Percentiles rank a stretch among this genome's conserved stretches.
Evolutionary conservation across 2,113 vertebrate species (phyloP).

Genomic region (Fulica atra): DNA sequence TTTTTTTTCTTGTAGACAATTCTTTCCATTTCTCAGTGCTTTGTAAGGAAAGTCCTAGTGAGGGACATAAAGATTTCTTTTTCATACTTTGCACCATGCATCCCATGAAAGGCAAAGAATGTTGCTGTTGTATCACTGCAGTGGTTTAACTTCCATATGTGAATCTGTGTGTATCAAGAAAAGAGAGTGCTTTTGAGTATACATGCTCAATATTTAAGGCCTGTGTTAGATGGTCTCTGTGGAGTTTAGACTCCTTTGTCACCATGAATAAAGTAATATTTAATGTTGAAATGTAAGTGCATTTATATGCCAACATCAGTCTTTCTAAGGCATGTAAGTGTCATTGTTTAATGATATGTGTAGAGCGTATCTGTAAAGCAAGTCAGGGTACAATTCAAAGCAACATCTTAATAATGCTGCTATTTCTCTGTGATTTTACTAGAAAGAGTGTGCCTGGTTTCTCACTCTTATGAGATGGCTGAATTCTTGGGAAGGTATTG

Average conservation of each 20-base stretch:
- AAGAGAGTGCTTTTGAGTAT: not conserved
- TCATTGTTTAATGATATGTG: not conserved
- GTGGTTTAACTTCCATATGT: not conserved
- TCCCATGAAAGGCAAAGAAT: not conserved
- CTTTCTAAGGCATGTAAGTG: not conserved
- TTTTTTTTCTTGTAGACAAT: not conserved
- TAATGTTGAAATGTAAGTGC: not conserved
- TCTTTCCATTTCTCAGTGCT: not conserved
- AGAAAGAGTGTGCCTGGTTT: not conserved
- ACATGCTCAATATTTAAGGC: not conserved
- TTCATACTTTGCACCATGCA: not conserved
- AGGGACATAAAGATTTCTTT: not conserved
- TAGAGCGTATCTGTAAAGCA: not conserved
- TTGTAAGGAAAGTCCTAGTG: not conserved
- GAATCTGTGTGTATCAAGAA: not conserved
- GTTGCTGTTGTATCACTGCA: not conserved
- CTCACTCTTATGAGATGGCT: not conserved
- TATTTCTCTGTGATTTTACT: not conserved
- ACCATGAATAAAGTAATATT: not conserved
- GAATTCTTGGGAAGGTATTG: not conserved
- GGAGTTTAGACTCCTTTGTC: not conserved
- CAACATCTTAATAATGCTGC: not conserved
- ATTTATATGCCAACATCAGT: not conserved
- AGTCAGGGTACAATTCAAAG: not conserved
- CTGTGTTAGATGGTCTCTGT: not conserved